Evolutionary conservation across 2,113 vertebrate species (phyloP).

Genomic region (Anoplopoma fimbria): DNA sequence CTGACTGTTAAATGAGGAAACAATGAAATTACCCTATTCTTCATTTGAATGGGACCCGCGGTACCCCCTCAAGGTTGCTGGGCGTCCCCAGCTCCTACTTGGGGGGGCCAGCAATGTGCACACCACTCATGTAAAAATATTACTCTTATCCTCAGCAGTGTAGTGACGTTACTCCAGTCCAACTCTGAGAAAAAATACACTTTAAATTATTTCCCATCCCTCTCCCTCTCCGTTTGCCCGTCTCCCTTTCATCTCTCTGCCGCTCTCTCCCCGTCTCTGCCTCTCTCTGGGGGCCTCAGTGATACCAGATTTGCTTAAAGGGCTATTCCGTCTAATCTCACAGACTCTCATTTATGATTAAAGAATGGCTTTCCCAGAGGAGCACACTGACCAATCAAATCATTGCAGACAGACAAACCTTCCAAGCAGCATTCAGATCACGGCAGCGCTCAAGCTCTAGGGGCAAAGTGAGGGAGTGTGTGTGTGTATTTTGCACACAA

Average conservation of each 20-base stretch:
- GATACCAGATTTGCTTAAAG: slow-evolving; percentile 75
- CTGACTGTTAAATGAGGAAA: slow-evolving; percentile 61
- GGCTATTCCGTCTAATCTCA: slow-evolving; percentile 73
- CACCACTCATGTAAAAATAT: slow-evolving; percentile 45
- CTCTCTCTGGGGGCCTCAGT: slow-evolving; percentile 59
- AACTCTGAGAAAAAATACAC: neutral
- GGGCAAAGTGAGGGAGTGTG: slow-evolving; percentile 32
- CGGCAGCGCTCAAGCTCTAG: slow-evolving; percentile 36
- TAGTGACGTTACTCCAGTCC: slow-evolving; percentile 37
- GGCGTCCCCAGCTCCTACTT: slow-evolving; percentile 42
- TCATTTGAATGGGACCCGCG: slow-evolving; percentile 54
- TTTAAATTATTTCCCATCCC: slow-evolving; percentile 55
- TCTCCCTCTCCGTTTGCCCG: slow-evolving; percentile 43
- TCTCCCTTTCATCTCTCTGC: slow-evolving; percentile 41
- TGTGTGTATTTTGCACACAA: slow-evolving; percentile 24
- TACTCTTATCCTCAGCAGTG: slow-evolving; percentile 34
- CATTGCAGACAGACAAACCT: slow-evolving; percentile 39
- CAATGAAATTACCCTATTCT: slow-evolving; percentile 62
- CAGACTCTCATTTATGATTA: slow-evolving; percentile 73
- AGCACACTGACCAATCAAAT: slow-evolving; percentile 66
- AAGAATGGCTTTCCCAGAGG: slow-evolving; percentile 61
- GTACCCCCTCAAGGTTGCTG: slow-evolving; percentile 53
- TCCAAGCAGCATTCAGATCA: slow-evolving; percentile 63
- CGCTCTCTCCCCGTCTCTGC: slow-evolving; percentile 16
- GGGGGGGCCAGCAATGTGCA: slow-evolving; percentile 26